A percentile compares a stretch with the other conserved stretches of the same genome.
Evolutionary conservation across 2,888 invertebrate species (phyloP).

Genomic region (Sesia apiformis): DNA sequence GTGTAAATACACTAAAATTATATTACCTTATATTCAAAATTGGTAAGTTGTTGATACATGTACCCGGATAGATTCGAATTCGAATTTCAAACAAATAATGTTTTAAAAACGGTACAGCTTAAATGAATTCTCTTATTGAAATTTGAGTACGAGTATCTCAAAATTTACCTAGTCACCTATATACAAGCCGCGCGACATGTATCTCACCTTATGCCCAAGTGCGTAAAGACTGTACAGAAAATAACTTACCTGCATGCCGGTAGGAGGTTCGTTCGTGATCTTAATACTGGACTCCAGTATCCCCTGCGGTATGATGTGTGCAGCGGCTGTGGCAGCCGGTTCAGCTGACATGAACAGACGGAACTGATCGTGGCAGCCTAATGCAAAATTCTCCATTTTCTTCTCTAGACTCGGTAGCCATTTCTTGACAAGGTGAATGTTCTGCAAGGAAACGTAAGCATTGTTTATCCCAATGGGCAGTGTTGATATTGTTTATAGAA

Average conservation of each 20-base stretch:
- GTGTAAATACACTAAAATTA: too few species aligned
- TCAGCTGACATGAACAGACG: conserved; percentile 96
- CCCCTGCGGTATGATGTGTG: conserved; percentile 96
- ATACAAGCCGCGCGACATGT: too few species aligned
- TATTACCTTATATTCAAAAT: neutral
- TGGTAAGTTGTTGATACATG: neutral
- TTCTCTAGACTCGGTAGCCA: conserved; percentile 95
- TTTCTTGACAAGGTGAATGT: conserved; percentile 95
- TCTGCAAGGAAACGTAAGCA: conserved; percentile 65
- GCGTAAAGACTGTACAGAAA: neutral
- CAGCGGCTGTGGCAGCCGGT: conserved; percentile 88
- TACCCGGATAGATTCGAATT: too few species aligned
- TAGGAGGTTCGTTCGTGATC: conserved; percentile 97
- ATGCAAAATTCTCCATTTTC: conserved; percentile 89
- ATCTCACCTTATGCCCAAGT: too few species aligned
- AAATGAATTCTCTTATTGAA: too few species aligned
- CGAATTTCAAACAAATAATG: too few species aligned
- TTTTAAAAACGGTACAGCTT: too few species aligned
- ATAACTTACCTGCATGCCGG: conserved; percentile 84
- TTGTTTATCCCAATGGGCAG: neutral
- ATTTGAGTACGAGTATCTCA: too few species aligned
- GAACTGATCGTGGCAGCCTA: conserved; percentile 86
- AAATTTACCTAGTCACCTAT: too few species aligned
- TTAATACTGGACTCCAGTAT: conserved; percentile 97
- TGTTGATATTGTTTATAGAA: too few species aligned